Evolutionary conservation across 2,888 invertebrate genomes (phyloP), one percentile per base, ranked within the genome.

Genomic region (Hydriomena furcata): DNA sequence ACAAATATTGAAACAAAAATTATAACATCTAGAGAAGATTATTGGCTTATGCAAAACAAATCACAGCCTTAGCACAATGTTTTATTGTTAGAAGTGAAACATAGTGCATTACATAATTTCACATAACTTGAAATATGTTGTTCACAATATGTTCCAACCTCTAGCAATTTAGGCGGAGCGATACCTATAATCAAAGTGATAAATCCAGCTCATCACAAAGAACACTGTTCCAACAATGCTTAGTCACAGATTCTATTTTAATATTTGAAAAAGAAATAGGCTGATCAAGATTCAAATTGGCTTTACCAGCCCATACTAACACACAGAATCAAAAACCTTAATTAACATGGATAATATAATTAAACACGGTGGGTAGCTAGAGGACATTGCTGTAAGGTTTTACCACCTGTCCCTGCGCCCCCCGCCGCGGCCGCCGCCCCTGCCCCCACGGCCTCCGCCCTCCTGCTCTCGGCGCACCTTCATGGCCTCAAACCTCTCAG

Each of bases 401-500:
- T 79, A 82, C 74, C 76, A 84, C 17, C 76, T 65, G 44, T 76
- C 82, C 20, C 84, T 69, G 2, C 71, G 58, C 0, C 82, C 63
- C 0, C 80, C 63, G 1, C 81, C 68, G 0, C 83, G 69, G 0
- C 55, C 42, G 0, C 58, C 49, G 2, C 46, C 43, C 10, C 55
- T 62, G 0, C 88, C 70, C 0, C 91, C 75, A 0, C 85, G 68
- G 1, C 87, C 76, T 0, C 82, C 61, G 7, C 88, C 89, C 50
- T 93, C 93, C 7, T 82, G 82, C 0, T 92, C 92, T 35, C 91
- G 88, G 38, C 92, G 92, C 44, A 93, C 85, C 63, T 94, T 94
- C 94, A 93, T 94, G 0, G 91, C 92, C 13, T 92, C 91, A 74
- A 93, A 95, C 20, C 97, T 91, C 11, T 93, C 85, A 0, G 96